phyloP scores from a whole-genome alignment of 2,113 vertebrate genomes.

The Prionailurus viverrinus region DNA sequence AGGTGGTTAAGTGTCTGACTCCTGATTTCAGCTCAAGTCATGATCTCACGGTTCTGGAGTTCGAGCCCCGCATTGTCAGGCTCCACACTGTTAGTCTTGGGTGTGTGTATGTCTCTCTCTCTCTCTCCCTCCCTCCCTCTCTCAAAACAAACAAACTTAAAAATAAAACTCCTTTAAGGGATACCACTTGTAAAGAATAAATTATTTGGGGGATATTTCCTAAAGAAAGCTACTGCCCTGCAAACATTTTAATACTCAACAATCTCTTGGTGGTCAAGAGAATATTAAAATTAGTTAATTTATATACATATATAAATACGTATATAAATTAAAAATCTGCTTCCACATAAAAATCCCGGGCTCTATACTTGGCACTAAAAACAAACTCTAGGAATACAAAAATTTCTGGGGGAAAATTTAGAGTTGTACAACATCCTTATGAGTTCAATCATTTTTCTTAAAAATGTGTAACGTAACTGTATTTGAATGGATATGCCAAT shows the following conservation, averaged over 20 bases:
- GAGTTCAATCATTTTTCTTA: slow-evolving; percentile 38
- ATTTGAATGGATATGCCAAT: slow-evolving; percentile 63
- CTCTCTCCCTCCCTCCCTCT: no score
- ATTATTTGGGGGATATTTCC: slow-evolving; percentile 1
- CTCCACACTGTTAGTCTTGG: no score
- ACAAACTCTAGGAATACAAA: slow-evolving; percentile 47
- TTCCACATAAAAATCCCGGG: slow-evolving; percentile 30
- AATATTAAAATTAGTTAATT: slow-evolving; percentile 19
- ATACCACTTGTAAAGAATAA: slow-evolving; percentile 3
- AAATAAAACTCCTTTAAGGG: slow-evolving; percentile 9
- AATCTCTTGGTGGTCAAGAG: slow-evolving; percentile 22
- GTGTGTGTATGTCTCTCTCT: no score
- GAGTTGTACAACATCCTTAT: not conserved
- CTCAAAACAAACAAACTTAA: no score
- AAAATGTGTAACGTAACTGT: slow-evolving; percentile 37
- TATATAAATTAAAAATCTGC: not conserved
- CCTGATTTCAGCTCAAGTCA: no score
- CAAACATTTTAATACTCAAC: slow-evolving; percentile 44
- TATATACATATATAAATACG: not conserved
- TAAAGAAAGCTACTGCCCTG: slow-evolving; percentile 5
- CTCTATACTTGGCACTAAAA: slow-evolving; percentile 41
- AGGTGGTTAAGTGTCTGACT: no score
- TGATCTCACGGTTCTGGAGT: no score
- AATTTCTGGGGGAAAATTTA: not conserved
- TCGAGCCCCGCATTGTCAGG: no score